These are phyloP conservation scores for Rhinella marina DNA, from an alignment of 2,797 vertebrate genomes.

Conservation along the genomic window DNA sequence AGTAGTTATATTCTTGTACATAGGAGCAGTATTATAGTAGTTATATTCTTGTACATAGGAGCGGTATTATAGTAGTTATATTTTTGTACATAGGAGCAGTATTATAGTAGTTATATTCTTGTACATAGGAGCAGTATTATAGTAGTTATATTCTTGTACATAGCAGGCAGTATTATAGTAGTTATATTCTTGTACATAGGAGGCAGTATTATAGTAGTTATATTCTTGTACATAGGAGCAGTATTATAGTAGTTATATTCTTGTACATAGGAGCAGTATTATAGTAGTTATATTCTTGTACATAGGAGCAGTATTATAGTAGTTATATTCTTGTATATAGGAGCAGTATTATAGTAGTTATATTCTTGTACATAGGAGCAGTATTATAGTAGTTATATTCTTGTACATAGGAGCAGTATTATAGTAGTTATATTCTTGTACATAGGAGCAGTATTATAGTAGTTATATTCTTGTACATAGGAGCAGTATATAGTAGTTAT, in stretches of 20 bases:
- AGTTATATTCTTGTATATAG: conserved; percentile 10
- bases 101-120: conserved; percentile 12
- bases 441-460: too few species aligned
- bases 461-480: too few species aligned
- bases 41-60: neutral
- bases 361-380: neutral
- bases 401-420: neutral
- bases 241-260: conserved; percentile 10
- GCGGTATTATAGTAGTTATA: conserved; percentile 13
- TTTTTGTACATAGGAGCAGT: neutral
- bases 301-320: conserved; percentile 8
- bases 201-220: neutral
- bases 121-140: conserved; percentile 3
- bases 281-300: conserved; percentile 12
- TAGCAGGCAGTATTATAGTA: conserved; percentile 10
- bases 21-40: neutral
- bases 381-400: conserved; percentile 4
- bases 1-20: conserved; percentile 8
- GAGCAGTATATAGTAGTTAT: too few species aligned
- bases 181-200: conserved; percentile 9
- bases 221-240: neutral
- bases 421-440: neutral
- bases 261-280: neutral
- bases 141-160: conserved; percentile 14
- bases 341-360: conserved; percentile 6